Evolutionary conservation across 2,888 invertebrate genomes (phyloP).

Genomic region (Hydropsyche betteni): DNA sequence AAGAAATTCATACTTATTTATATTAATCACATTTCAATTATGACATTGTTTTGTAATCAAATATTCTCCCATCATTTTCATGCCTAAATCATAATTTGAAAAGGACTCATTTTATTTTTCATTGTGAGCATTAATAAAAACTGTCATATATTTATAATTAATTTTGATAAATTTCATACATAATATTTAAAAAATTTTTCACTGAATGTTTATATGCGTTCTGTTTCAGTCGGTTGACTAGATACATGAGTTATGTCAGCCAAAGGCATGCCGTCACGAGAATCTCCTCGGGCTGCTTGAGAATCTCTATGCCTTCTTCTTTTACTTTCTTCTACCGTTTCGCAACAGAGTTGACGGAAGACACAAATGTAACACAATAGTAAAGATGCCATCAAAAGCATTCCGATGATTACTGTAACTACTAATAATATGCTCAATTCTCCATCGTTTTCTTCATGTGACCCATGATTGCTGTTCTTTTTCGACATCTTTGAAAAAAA

Average conservation of each 20-base stretch:
- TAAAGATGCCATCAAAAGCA: slow-evolving; percentile 70
- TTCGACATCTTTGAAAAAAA: slow-evolving; percentile 38
- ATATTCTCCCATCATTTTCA: too few species aligned
- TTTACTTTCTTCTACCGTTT: slow-evolving; percentile 63
- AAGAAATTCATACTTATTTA: too few species aligned
- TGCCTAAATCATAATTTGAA: too few species aligned
- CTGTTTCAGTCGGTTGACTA: slow-evolving; percentile 69
- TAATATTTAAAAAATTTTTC: slow-evolving; percentile 20
- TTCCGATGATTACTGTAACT: slow-evolving; percentile 68
- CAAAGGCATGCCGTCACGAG: slow-evolving; percentile 67
- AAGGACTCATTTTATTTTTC: too few species aligned
- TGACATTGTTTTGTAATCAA: too few species aligned
- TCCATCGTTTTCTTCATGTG: slow-evolving; percentile 63
- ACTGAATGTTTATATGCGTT: slow-evolving; percentile 47
- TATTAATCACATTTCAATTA: too few species aligned
- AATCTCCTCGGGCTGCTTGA: slow-evolving; percentile 50
- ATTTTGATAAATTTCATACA: slow-evolving; percentile 43
- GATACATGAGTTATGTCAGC: slow-evolving; percentile 70
- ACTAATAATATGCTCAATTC: slow-evolving; percentile 69
- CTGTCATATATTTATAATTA: slow-evolving; percentile 20
- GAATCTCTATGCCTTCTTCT: slow-evolving; percentile 56
- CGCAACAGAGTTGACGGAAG: slow-evolving; percentile 71
- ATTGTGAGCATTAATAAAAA: too few species aligned
- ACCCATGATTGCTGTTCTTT: slow-evolving; percentile 57
- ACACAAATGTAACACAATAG: slow-evolving; percentile 74